phyloP scores from a whole-genome alignment of 2,888 invertebrate species.

The Eupeodes latifasciatus region DNA sequence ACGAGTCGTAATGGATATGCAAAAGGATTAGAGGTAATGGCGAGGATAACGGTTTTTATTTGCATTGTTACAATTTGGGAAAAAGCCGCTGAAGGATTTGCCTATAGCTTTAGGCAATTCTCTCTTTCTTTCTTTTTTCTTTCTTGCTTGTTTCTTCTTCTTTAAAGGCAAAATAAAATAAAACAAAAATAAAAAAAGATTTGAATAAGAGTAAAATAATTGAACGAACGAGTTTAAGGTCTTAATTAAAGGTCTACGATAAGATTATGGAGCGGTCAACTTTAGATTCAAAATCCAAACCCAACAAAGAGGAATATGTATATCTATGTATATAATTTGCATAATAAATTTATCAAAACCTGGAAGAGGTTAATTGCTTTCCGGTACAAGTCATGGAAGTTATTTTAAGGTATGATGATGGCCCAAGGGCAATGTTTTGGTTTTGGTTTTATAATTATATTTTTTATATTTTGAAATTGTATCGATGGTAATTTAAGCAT shows the following conservation, averaged over 20 bases:
- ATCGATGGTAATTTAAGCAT: neutral
- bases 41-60: slow-evolving; percentile 51
- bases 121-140: neutral
- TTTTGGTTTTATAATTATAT: neutral
- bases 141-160: neutral
- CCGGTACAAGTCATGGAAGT: neutral
- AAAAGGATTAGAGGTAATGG: slow-evolving; percentile 65
- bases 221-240: slow-evolving; percentile 44
- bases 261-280: slow-evolving; percentile 41
- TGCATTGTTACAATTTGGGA: slow-evolving; percentile 35
- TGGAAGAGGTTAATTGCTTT: slow-evolving; percentile 9
- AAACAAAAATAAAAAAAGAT: slow-evolving; percentile 23
- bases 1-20: slow-evolving; percentile 63
- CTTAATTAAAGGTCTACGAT: slow-evolving; percentile 59
- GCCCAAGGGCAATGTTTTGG: neutral
- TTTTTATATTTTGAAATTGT: neutral
- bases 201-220: slow-evolving; percentile 64
- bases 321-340: slow-evolving; percentile 1
- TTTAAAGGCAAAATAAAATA: neutral
- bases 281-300: neutral
- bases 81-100: slow-evolving; percentile 20
- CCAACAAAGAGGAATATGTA: neutral
- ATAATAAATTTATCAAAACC: slow-evolving; percentile 1
- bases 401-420: neutral
- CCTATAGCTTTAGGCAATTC: neutral